Evolutionary conservation across 1,140 invertebrate species (phyloP), one percentile per base, ranked within the genome.

Genomic region (Scaptodrosophila lebanonensis): DNA sequence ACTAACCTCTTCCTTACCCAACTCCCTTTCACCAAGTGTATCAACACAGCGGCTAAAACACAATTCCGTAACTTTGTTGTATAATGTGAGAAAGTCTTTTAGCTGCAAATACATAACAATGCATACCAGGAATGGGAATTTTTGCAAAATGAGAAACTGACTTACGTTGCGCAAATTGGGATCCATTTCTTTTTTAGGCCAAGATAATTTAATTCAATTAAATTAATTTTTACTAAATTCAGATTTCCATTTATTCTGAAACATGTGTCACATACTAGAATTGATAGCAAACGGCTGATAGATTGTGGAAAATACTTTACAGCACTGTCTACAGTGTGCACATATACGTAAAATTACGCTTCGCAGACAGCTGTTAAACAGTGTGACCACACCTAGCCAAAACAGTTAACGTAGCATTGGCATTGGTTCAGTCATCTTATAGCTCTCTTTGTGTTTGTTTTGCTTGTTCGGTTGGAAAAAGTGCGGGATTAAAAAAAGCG

Each of bases 1-100:
- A 68, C 75, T 83, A 84, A 93, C 92, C 88, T 95, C 94, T 64
- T 91, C 89, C n/a, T 89, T 85, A 66, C 90, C 89, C 11, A 95
- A 88, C 61, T 91, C 91, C 66, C 95, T 88, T n/a, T 90, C 90
- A 4, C 94, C 96, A 60, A 97, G 95, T 86, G 95, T 95, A 72
- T 91, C 91, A 39, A 95, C 90, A 86, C 95, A 97, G 69, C 95
- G 93, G 52, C 86, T 89, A 79, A 97, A 97, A 86, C 95, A 97
- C 72, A 92, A 85, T 87, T 97, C 94, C 9, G 94, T 93, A 48
- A 96, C 88, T 89, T 93, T 95, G 86, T 97, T 97, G 87, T 96
- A 97, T 7, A 94, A 93, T 49, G 91, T 89, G 22, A 97, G 88
- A 85, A 97, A 97, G 66, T 97, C 95, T 87, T 92, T 91, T 66